A percentile compares a stretch with the other conserved stretches of the same genome.
phyloP scores from a whole-genome alignment of 2,888 invertebrate genomes.

The Sesamia inferens region DNA sequence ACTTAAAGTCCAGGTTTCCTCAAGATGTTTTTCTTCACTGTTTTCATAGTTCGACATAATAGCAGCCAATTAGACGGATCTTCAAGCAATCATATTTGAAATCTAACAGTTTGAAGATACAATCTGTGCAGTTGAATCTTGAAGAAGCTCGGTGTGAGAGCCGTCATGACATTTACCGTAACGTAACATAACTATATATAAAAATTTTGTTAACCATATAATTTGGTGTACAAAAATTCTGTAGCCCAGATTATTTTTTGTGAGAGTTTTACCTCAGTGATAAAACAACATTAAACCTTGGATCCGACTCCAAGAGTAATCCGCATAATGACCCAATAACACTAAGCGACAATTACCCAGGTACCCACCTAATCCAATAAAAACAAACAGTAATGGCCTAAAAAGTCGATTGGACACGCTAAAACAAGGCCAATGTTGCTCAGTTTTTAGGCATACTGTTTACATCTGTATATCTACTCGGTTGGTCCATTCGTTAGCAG shows the following conservation, averaged over 20 bases:
- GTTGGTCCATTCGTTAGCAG: conserved; percentile 70
- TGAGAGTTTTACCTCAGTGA: background rate
- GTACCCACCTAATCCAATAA: conserved; percentile 33
- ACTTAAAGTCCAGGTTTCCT: no score
- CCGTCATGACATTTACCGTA: background rate
- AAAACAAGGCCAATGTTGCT: conserved; percentile 50
- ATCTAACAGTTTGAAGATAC: no score
- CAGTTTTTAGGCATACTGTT: conserved; percentile 57
- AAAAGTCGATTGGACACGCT: conserved; percentile 33
- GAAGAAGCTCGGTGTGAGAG: background rate
- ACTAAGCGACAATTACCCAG: conserved; percentile 41
- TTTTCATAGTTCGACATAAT: background rate
- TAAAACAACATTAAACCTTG: conserved; percentile 17
- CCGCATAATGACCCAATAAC: conserved; percentile 36
- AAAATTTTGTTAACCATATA: background rate
- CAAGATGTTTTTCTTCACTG: no score
- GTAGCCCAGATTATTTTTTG: background rate
- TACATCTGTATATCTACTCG: conserved; percentile 50
- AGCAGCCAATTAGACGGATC: background rate
- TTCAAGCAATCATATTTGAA: no score
- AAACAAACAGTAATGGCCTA: conserved; percentile 31
- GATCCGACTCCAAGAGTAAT: conserved; percentile 1
- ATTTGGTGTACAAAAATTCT: background rate
- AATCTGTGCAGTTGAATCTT: background rate
- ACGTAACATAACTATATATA: background rate